phyloP scores from a whole-genome alignment of 2,113 vertebrate genomes.

The Nyctibius bracteatus region DNA sequence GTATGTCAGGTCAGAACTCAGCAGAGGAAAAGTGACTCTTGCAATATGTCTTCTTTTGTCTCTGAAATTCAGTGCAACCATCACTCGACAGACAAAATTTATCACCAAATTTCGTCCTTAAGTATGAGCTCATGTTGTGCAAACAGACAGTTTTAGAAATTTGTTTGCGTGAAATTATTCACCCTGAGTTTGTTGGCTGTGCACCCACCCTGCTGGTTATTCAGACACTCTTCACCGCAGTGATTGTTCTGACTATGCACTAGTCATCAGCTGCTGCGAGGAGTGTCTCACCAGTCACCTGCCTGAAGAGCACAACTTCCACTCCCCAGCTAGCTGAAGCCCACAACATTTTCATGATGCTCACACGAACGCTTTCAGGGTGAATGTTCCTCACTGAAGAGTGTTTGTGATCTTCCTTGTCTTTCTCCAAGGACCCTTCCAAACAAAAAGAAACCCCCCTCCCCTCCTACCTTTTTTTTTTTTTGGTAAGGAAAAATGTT shows the following conservation, averaged over 20 bases:
- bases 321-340: neutral
- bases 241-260: neutral
- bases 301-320: neutral
- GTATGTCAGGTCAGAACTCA: neutral
- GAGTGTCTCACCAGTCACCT: neutral
- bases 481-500: neutral
- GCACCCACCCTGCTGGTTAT: neutral
- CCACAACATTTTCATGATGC: neutral
- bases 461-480: accelerated
- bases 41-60: neutral
- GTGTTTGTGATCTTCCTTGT: neutral
- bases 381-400: neutral
- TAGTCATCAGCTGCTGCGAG: neutral
- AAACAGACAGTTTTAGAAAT: neutral
- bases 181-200: neutral
- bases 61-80: neutral
- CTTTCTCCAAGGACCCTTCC: neutral
- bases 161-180: neutral
- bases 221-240: neutral
- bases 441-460: neutral
- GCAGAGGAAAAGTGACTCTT: neutral
- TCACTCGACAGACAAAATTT: neutral
- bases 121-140: neutral
- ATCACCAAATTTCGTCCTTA: neutral
- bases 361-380: neutral